Percentiles rank a stretch among this genome's conserved stretches.
Conservation (phyloP, 2,797 vertebrate genomes). For the Microtus agrestis region DNA sequence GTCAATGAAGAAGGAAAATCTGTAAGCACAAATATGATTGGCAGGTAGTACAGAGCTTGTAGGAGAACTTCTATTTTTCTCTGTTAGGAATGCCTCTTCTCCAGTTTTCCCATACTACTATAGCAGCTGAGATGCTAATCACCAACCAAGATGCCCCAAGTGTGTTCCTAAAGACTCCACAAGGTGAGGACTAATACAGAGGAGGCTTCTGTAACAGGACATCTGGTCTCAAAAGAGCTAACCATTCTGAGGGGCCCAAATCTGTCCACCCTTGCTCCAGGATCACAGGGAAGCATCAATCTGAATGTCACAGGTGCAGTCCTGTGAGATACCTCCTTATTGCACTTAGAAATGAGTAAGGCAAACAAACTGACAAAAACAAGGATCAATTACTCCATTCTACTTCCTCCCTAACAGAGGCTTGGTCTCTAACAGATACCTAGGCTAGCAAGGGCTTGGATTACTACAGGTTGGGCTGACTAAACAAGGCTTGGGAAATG, state of each 20-base stretch:
- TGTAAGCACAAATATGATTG: conserved; percentile 75
- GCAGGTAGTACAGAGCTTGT: conserved; percentile 66
- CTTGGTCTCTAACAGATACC: conserved; percentile 51
- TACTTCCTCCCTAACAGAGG: conserved; percentile 49
- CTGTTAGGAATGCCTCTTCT: conserved; percentile 65
- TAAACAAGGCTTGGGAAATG: conserved; percentile 40
- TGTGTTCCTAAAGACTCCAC: conserved; percentile 34
- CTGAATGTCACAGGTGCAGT: conserved; percentile 81
- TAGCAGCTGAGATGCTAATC: conserved; percentile 59
- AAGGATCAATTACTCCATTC: conserved; percentile 82
- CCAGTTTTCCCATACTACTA: conserved; percentile 52
- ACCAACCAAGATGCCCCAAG: conserved; percentile 27
- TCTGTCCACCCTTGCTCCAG: conserved; percentile 43
- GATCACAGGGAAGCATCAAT: conserved; percentile 82
- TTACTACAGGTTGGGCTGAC: conserved; percentile 20
- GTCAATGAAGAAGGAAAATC: conserved; percentile 67
- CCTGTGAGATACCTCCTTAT: conserved; percentile 85
- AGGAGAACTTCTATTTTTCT: conserved; percentile 74
- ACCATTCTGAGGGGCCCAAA: not conserved
- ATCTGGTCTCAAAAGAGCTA: conserved; percentile 79
- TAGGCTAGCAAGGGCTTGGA: conserved; percentile 31
- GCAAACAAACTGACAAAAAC: conserved; percentile 85
- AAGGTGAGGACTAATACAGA: conserved; percentile 33
- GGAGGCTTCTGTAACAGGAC: conserved; percentile 39
- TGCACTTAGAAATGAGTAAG: conserved; percentile 90